Conservation (phyloP, 1,140 invertebrate species). For the Galendromus occidentalis region DNA sequence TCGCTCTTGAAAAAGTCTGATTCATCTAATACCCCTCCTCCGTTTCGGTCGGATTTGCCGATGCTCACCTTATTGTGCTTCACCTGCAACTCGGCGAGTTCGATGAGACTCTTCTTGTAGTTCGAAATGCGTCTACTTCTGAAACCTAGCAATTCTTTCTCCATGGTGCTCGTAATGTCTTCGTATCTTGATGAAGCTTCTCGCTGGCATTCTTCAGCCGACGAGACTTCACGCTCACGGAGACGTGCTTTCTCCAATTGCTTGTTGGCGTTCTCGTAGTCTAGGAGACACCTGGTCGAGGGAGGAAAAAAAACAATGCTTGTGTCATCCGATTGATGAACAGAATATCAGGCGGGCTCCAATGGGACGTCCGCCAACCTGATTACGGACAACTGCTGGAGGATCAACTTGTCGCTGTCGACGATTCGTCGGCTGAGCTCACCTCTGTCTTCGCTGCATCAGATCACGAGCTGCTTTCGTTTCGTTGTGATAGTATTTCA, state of each 20-base stretch:
- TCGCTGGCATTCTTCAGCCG: conserved; percentile 23
- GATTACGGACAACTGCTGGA: too few relatives aligned
- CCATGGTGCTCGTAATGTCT: conserved; percentile 68
- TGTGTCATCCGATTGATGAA: too few relatives aligned
- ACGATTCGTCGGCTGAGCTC: too few relatives aligned
- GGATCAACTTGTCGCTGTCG: too few relatives aligned
- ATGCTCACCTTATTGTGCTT: conserved; percentile 38
- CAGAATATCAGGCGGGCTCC: too few relatives aligned
- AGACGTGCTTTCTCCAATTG: conserved; percentile 54
- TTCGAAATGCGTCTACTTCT: conserved; percentile 71
- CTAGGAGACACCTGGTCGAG: conserved; percentile 64
- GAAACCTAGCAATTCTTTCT: conserved; percentile 63
- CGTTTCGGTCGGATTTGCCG: background rate
- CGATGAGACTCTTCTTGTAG: conserved; percentile 86
- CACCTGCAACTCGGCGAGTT: conserved; percentile 85
- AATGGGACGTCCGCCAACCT: too few relatives aligned
- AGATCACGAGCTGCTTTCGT: conserved; percentile 65
- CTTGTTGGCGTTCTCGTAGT: conserved; percentile 90
- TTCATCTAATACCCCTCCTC: background rate
- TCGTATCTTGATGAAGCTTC: conserved; percentile 88
- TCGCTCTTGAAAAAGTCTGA: background rate
- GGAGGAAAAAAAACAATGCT: too few relatives aligned
- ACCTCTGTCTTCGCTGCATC: background rate
- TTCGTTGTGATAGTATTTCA: conserved; percentile 92
- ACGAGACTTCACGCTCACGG: background rate